Evolutionary conservation across 2,113 vertebrate genomes (phyloP), one percentile per base, ranked within the genome.

Genomic region (Bubalus kerabau): DNA sequence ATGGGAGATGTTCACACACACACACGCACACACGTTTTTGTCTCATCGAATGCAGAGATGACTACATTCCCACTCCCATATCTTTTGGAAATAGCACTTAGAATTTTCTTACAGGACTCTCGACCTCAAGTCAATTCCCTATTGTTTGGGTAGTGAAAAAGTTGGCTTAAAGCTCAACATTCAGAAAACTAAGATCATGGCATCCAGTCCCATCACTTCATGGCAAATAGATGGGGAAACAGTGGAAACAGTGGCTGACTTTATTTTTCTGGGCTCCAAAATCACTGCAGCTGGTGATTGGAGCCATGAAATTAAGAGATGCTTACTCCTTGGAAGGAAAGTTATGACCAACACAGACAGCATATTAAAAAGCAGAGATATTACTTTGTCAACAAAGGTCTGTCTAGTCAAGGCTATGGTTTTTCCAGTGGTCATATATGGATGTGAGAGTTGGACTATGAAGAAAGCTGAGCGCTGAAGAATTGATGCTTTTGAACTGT

Each of bases 181-280:
- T n/a, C 57, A 67, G 16, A 19, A 59, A 67, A 67, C 8, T 2
- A 67, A n/a, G 32, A 19, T n/a, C 62, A 67, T 67, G 16, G 62
- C 16, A n/a, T n/a, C 62, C 0, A 0, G 16, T n/a, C 32, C 16
- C 32, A n/a, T n/a, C 32, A n/a, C 32, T 67, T 67, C n/a, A 36
- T 36, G n/a, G 17, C 17, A 71, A 36, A 71, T 36, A 71, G 17
- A 36, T 36, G 2, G 9, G 17, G 32, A 67, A 67, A 67, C n/a
- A 67, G 32, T n/a, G 64, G 4, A 71, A 71, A 71, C n/a, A 71
- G 17, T 36, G n/a, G 4, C 17, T 6, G 64, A 71, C 2, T 36
- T 21, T 36, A 67, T 67, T 67, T 36, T 36, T 21, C 1, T 2
- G n/a, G 64, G 64, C 17, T 67, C n/a, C 17, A 67, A 36, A 67